Evolutionary conservation across 1,140 invertebrate species (phyloP), one percentile per base, ranked within the genome.

Genomic region (Drosophila kepulauana): DNA sequence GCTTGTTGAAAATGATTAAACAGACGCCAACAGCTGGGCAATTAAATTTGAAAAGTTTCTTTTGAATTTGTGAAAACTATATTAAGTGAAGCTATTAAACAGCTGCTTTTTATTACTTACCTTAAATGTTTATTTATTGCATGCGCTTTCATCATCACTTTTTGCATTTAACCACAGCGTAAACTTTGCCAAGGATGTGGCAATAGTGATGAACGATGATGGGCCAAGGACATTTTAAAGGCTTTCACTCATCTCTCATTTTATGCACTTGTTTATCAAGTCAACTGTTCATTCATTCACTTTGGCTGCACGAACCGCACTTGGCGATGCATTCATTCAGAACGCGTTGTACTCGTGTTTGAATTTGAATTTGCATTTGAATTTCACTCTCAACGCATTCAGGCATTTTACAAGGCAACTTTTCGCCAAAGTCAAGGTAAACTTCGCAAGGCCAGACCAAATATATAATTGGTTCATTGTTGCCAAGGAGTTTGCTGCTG

Each of bases 251-350:
- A 57, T 59, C 28, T 54, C 51, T 13, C 28, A 35, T 71, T 54
- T 68, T 49, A 75, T 65, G 56, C 57, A 58, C 81, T 81, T 46
- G 58, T 75, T 64, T 49, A 74, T 63, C 75, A 82, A 80, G 74
- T 66, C 66, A 78, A 63, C 78, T 75, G 67, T 85, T 81, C 66
- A 62, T 30, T 64, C 74, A 48, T 81, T 85, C 75, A 74, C 65
- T 76, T 85, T 81, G 68, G 35, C 48, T 45, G 20, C 51, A 52
- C 68, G 30, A 28, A 35, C 41, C 46, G 61, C 71, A 87, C 75
- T 82, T 41, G 48, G 64, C 54, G 43, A 25, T 28, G 78, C 73
- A 56, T 79, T 78, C 54, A 75, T 69, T 81, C 41, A 25, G 71
- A 61, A 61, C 56, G 52, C 48, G 28, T 33, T 56, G 38, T 49